Evolutionary conservation across 1,140 invertebrate species (phyloP).

Genomic region (Acromyrmex charruanus): DNA sequence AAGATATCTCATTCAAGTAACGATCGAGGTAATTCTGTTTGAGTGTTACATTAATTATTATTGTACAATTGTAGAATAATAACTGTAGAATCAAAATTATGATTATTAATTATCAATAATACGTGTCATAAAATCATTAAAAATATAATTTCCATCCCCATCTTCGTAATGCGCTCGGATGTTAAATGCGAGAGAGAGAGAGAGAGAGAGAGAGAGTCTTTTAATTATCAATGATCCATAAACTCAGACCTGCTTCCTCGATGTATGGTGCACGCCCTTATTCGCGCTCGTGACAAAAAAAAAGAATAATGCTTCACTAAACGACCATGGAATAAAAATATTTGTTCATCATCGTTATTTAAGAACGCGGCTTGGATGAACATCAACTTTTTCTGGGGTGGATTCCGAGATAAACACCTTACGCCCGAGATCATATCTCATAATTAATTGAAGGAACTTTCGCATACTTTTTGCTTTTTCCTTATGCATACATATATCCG

Average conservation of each 20-base stretch:
- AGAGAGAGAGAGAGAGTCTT: background rate
- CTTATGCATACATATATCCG: slow-evolving; percentile 19
- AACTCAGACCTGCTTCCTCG: slow-evolving; percentile 22
- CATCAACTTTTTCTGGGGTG: background rate
- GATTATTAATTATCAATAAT: background rate
- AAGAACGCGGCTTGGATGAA: background rate
- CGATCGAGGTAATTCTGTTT: background rate
- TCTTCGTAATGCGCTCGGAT: background rate
- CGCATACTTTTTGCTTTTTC: background rate
- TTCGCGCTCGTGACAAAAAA: background rate
- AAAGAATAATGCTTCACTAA: slow-evolving; percentile 9
- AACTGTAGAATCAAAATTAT: background rate
- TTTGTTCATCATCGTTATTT: slow-evolving; percentile 17
- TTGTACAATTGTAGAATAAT: background rate
- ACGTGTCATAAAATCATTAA: background rate
- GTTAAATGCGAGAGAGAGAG: slow-evolving; percentile 17
- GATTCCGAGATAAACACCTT: slow-evolving; percentile 3
- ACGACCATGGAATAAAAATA: slow-evolving; percentile 36
- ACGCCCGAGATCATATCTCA: background rate
- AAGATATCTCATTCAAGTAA: background rate
- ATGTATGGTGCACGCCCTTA: background rate
- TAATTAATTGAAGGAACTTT: slow-evolving; percentile 39
- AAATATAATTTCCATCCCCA: background rate
- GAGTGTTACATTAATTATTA: background rate
- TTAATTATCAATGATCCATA: slow-evolving; percentile 47